These are phyloP conservation scores for Metellina segmentata DNA, from an alignment of 2,888 invertebrate species.

Conservation along the genomic window DNA sequence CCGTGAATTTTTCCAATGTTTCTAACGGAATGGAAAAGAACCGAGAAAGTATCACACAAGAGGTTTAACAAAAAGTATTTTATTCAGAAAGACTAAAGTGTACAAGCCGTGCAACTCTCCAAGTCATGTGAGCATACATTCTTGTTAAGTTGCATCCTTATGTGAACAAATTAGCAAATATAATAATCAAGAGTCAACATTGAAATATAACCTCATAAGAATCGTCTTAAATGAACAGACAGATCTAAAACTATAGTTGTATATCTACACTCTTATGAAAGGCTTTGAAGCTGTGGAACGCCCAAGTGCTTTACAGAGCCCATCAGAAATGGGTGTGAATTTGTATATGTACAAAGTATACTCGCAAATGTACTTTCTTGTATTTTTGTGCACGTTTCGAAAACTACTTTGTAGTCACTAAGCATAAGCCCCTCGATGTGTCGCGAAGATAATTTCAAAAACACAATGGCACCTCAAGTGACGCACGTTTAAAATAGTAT, in stretches of 20 bases:
- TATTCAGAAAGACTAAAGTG: slow-evolving; percentile 73
- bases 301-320: slow-evolving; percentile 51
- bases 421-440: slow-evolving; percentile 10
- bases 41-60: too few relatives aligned
- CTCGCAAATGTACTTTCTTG: not conserved
- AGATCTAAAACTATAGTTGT: slow-evolving; percentile 67
- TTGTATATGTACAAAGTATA: slow-evolving; percentile 43
- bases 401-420: slow-evolving; percentile 38
- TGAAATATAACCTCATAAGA: slow-evolving; percentile 69
- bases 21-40: too few relatives aligned
- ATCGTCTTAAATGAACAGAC: slow-evolving; percentile 57
- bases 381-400: slow-evolving; percentile 38
- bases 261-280: slow-evolving; percentile 59
- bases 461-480: slow-evolving; percentile 30
- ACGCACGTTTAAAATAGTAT: slow-evolving; percentile 48
- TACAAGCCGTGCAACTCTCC: slow-evolving; percentile 59
- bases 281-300: slow-evolving; percentile 46
- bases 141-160: slow-evolving; percentile 41
- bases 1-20: too few relatives aligned
- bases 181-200: slow-evolving; percentile 71
- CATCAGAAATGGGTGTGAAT: slow-evolving; percentile 12
- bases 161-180: slow-evolving; percentile 74
- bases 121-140: slow-evolving; percentile 31
- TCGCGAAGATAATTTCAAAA: slow-evolving; percentile 40
- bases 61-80: slow-evolving; percentile 68